Evolutionary conservation across 2,888 invertebrate species (phyloP).

Genomic region (Cryptocephalus primarius): DNA sequence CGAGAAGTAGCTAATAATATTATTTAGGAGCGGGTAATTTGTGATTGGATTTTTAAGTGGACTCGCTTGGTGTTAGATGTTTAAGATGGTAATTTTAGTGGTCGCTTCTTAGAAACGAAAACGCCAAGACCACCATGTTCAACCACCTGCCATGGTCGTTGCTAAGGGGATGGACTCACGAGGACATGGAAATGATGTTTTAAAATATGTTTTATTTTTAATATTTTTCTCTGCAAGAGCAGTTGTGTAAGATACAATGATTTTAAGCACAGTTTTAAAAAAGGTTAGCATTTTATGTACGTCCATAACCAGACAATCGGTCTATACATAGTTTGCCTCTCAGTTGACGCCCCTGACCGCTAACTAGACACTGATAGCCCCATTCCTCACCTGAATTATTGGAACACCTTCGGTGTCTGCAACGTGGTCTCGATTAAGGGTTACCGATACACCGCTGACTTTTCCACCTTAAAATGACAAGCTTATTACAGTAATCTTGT

Average conservation of each 20-base stretch:
- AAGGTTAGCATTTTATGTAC: too few relatives aligned
- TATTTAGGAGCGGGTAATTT: slow-evolving; percentile 8
- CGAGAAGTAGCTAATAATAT: slow-evolving; percentile 4
- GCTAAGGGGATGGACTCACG: too few relatives aligned
- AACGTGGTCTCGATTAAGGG: slow-evolving; percentile 30
- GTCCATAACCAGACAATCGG: too few relatives aligned
- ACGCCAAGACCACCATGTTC: too few relatives aligned
- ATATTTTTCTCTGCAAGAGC: too few relatives aligned
- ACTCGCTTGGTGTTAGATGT: slow-evolving; percentile 7
- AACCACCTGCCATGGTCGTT: too few relatives aligned
- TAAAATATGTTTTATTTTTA: too few relatives aligned
- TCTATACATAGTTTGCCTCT: too few relatives aligned
- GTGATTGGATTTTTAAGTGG: slow-evolving; percentile 11
- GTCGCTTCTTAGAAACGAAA: too few relatives aligned
- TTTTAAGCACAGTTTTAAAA: too few relatives aligned
- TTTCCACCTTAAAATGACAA: slow-evolving; percentile 26
- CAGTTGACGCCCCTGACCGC: slow-evolving; percentile 16
- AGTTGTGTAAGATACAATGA: too few relatives aligned
- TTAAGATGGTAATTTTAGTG: slow-evolving; percentile 13
- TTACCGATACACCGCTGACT: slow-evolving; percentile 22
- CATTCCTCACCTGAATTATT: slow-evolving; percentile 23
- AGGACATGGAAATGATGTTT: too few relatives aligned
- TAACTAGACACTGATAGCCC: slow-evolving; percentile 28
- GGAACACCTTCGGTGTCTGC: slow-evolving; percentile 27
- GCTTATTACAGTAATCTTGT: slow-evolving; percentile 32